A percentile compares a stretch with the other conserved stretches of the same genome.
phyloP scores from a whole-genome alignment of 2,888 invertebrate genomes.

The Reticulitermes lucifugus region DNA sequence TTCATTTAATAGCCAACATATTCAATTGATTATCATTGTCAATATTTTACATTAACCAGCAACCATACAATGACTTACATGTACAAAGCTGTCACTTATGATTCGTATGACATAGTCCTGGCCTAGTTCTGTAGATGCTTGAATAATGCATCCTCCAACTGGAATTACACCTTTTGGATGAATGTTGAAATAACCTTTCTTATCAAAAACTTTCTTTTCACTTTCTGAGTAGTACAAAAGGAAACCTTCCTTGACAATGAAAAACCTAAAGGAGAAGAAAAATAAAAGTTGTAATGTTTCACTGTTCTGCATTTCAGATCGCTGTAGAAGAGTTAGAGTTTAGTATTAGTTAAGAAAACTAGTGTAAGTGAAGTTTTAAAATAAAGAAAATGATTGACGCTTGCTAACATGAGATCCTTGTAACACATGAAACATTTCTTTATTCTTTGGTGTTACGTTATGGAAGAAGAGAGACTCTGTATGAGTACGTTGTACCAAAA shows the following conservation, averaged over 20 bases:
- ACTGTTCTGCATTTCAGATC: too few relatives aligned
- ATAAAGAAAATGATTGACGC: too few relatives aligned
- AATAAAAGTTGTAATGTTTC: not conserved
- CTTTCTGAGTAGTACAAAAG: constrained; percentile 53
- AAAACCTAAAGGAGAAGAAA: constrained; percentile 47
- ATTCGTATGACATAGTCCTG: constrained; percentile 52
- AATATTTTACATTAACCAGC: not conserved
- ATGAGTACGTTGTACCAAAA: too few relatives aligned
- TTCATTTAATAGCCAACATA: not conserved
- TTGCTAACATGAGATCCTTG: too few relatives aligned
- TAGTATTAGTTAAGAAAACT: too few relatives aligned
- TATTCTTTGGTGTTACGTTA: too few relatives aligned
- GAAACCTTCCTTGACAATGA: constrained; percentile 53
- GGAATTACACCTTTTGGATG: constrained; percentile 54
- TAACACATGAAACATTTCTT: too few relatives aligned
- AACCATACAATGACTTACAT: constrained; percentile 48
- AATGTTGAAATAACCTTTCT: constrained; percentile 52
- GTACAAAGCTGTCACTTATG: constrained; percentile 50
- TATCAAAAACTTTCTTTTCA: constrained; percentile 52
- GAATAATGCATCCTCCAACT: constrained; percentile 52
- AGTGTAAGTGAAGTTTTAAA: too few relatives aligned
- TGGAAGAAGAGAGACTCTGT: too few relatives aligned
- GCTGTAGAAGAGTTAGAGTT: too few relatives aligned
- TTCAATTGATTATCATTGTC: not conserved
- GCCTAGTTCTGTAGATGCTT: constrained; percentile 47